Conservation (phyloP, 2,888 invertebrate genomes). For the Linyphia triangularis region DNA sequence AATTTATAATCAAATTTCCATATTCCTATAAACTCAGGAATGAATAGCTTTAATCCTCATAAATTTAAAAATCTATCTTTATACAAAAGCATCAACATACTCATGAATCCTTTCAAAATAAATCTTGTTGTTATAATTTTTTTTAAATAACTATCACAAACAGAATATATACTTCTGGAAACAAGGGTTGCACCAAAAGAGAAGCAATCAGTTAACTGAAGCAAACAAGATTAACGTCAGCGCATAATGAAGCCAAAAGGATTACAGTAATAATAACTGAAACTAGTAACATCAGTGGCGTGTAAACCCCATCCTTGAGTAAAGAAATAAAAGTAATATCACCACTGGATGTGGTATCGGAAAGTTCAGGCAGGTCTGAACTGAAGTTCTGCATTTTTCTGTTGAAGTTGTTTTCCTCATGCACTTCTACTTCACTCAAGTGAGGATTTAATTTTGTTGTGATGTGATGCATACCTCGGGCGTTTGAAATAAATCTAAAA, state of each 20-base stretch:
- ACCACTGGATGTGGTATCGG: neutral
- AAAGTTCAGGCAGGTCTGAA: neutral
- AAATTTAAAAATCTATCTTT: too few relatives aligned
- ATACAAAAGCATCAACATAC: neutral
- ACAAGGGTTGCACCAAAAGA: neutral
- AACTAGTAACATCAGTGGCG: neutral
- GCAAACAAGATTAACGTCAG: constrained; percentile 5
- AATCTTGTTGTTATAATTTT: neutral
- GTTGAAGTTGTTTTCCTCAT: neutral
- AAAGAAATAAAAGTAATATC: neutral
- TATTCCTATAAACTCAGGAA: too few relatives aligned
- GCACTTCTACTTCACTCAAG: neutral
- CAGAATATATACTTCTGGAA: too few relatives aligned
- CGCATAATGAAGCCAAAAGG: neutral
- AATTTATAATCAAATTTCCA: too few relatives aligned
- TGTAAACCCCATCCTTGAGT: neutral
- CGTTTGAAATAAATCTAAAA: constrained; percentile 26
- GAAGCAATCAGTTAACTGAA: neutral
- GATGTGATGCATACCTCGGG: constrained; percentile 6
- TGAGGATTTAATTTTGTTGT: constrained; percentile 32
- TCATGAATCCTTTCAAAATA: neutral
- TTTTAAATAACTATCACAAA: neutral
- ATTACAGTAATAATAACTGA: neutral
- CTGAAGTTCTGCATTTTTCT: neutral
- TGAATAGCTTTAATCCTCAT: too few relatives aligned